Evolutionary conservation across 2,888 invertebrate species (phyloP), one percentile per base, ranked within the genome.

Genomic region (Heliconius charithonia): DNA sequence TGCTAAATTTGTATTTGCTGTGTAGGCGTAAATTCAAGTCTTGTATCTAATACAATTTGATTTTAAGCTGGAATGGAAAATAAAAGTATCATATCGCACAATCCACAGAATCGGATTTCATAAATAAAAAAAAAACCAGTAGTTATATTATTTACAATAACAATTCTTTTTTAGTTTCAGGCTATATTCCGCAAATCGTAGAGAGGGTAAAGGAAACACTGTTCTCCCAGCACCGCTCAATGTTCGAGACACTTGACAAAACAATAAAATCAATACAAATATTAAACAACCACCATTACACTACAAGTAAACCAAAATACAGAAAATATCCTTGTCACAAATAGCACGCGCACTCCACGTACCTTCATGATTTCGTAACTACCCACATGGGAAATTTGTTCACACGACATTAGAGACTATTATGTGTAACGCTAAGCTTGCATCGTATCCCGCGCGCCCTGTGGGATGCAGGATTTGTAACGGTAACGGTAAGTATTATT

Each of bases 311-410:
- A 63, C 16, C 27, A 63, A 27, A 16, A 59, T 19, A 51, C 51
- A 51, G 22, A 51, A 51, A 51, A 19, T 10, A 37, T 37, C 37
- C 37, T 19, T 51, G 45, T 19, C 6, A 51, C 45, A 51, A 51
- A 51, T 22, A 51, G 22, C 19, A 22, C 22, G 51, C 51, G 22
- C 51, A 51, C n/a, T 59, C n/a, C 59, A n/a, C 12, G 45, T 56
- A 70, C 51, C 51, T 51, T 51, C 78, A 65, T 56, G 75, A 74
- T 63, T 63, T 63, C 29, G 45, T 69, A 80, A 80, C 75, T 62
- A 71, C 62, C 25, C 81, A 65, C 78, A 29, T 29, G 81, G 81
- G 81, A 78, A 78, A 80, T 80, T 69, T 71, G 77, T 73, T 71
- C 65, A 73, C 70, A 76, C 76, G 70, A 76, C 81, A 78, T 81